phyloP scores from a whole-genome alignment of 2,113 vertebrate genomes.

The Peromyscus californicus region DNA sequence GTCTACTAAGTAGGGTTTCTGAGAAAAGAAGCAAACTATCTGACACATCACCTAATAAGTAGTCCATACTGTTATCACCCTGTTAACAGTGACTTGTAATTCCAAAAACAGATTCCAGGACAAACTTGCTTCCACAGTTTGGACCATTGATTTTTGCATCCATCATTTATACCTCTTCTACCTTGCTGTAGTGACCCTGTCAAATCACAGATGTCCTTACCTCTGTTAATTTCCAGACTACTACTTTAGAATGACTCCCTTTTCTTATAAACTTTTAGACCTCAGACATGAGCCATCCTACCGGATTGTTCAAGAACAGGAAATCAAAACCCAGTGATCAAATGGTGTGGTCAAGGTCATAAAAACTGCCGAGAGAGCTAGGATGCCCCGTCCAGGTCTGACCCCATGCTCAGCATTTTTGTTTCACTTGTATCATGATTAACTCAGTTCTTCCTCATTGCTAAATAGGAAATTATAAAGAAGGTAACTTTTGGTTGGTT shows the following conservation, averaged over 20 bases:
- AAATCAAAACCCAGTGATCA: background rate
- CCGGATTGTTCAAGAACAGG: background rate
- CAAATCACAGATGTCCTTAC: background rate
- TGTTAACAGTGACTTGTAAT: background rate
- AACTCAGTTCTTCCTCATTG: conserved; percentile 26
- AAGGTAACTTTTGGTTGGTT: conserved; percentile 36
- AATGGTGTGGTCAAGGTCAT: background rate
- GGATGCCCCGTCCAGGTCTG: background rate
- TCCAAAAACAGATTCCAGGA: background rate
- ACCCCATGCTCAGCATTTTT: background rate
- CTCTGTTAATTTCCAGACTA: background rate
- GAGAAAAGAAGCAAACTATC: background rate
- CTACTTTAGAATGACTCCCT: background rate
- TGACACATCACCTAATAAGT: background rate
- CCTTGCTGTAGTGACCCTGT: background rate
- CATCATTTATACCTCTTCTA: background rate
- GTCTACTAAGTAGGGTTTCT: background rate
- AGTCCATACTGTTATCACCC: background rate
- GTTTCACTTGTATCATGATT: background rate
- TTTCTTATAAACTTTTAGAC: background rate
- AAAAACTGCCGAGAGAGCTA: background rate
- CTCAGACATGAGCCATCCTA: background rate
- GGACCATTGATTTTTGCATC: background rate
- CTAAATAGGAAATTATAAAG: conserved; percentile 1
- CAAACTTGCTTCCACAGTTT: too few relatives aligned